Evolutionary conservation across 53 echinoderm and acorn worm genomes (phyloP).

Genomic region (Paelopatides confundens): DNA sequence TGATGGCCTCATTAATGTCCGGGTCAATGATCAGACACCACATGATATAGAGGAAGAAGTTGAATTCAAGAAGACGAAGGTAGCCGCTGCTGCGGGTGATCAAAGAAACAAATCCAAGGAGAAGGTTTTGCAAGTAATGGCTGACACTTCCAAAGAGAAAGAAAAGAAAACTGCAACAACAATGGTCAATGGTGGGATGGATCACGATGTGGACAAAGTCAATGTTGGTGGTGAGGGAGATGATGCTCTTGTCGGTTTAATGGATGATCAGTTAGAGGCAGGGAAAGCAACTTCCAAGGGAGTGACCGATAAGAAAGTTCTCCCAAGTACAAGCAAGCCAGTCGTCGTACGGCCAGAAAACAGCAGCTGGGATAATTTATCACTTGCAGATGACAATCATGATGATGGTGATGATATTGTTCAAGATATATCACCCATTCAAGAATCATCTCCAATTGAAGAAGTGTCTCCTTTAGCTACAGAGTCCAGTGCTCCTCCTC

Average conservation of each 20-base stretch:
- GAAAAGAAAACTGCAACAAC: neutral
- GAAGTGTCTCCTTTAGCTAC: neutral
- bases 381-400: neutral
- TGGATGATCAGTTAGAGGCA: neutral
- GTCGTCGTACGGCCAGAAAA: neutral
- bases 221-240: neutral
- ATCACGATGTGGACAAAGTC: neutral
- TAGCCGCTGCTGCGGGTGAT: neutral
- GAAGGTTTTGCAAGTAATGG: neutral
- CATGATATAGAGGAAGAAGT: neutral
- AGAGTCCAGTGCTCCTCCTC: neutral
- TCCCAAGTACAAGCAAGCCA: neutral
- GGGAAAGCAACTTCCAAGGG: neutral
- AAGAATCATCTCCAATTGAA: neutral
- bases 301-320: neutral
- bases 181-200: neutral
- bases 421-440: neutral
- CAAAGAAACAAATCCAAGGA: neutral
- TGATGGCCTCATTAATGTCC: neutral
- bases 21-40: neutral
- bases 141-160: neutral
- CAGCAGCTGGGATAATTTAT: constrained; percentile 25
- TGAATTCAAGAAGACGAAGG: neutral
- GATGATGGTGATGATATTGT: neutral
- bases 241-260: neutral